Evolutionary conservation across 2,797 vertebrate genomes (phyloP), one percentile per base, ranked within the genome.

Genomic region (Sphenodon punctatus): DNA sequence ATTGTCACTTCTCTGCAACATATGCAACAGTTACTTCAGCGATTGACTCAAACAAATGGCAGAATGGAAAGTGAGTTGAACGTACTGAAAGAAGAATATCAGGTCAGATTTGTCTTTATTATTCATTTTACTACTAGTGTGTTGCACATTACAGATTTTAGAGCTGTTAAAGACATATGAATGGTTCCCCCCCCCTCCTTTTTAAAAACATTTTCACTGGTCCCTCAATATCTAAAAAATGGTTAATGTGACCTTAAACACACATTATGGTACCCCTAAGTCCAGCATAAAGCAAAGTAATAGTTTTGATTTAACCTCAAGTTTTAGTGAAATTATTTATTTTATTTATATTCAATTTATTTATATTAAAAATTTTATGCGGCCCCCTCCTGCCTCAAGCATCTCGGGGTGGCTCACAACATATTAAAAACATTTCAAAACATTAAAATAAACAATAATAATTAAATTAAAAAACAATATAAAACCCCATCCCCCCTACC

Each of bases 1-100:
- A 89, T 98, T 87, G 92, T 98, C 90, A 96, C 82, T 83, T 96
- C 96, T 88, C 94, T 98, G 86, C 96, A 97, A 82, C 92, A 94
- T 20, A 90, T 94, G 84, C 97, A 98, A 88, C 93, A 96, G 89
- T 93, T 98, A 78, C 87, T 99, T 89, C 95, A 97, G 87, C 95
- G 91, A 82, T 94, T 97, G 92, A 97, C 95, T 1, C 95, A 97
- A 93, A 90, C 85, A 2, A 95, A 97, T 38, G 83, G 75, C 80
- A 94, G 93, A 94, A 84, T 93, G 38, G 97, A 97, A 90, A 87
- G 89, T 87, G 95, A 98, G 91, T 89, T 98, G 84, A 95, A 95
- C 72, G 78, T 85, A 45, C 94, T 97, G 58, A 95, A 86, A 93
- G 94, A 96, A 90, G 94, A 95, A 25, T 91, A 94, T 85, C 89